Conservation (phyloP, 2,888 invertebrate species). For the Leptinotarsa juncta region DNA sequence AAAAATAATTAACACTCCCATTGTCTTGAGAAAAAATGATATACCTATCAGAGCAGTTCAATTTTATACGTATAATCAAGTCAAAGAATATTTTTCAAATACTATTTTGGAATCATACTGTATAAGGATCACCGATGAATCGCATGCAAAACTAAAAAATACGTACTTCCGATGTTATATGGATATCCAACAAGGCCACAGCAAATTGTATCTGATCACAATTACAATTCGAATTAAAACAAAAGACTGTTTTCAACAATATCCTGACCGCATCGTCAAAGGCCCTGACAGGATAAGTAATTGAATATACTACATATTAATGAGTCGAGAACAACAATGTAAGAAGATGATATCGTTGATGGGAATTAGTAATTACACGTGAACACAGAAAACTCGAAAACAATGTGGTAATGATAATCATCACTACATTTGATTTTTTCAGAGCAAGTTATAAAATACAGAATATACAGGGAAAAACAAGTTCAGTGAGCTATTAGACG, state of each 20-base stretch:
- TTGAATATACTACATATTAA: slow-evolving; percentile 11
- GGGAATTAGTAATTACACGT: slow-evolving; percentile 5
- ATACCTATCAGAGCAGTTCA: neutral
- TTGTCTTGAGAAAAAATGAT: no score
- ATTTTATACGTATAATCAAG: neutral
- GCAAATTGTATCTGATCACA: slow-evolving; percentile 12
- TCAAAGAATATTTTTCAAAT: neutral
- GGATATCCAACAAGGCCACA: neutral
- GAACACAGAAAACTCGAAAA: neutral
- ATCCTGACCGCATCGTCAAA: slow-evolving; percentile 11
- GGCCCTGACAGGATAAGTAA: neutral
- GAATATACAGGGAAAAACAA: no score
- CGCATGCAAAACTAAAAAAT: neutral
- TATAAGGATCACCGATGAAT: neutral
- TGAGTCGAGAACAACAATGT: neutral
- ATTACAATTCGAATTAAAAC: slow-evolving; percentile 11
- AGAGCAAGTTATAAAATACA: no score
- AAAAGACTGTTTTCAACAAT: slow-evolving; percentile 16
- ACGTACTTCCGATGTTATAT: neutral
- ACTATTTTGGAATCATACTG: neutral
- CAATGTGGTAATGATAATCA: neutral
- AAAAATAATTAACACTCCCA: no score
- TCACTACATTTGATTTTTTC: neutral
- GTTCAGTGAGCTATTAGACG: no score
- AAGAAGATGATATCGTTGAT: neutral